Percentiles rank a stretch among this genome's conserved stretches.
phyloP scores from a whole-genome alignment of 1,140 invertebrate species.

The Coenobita brevimanus region DNA sequence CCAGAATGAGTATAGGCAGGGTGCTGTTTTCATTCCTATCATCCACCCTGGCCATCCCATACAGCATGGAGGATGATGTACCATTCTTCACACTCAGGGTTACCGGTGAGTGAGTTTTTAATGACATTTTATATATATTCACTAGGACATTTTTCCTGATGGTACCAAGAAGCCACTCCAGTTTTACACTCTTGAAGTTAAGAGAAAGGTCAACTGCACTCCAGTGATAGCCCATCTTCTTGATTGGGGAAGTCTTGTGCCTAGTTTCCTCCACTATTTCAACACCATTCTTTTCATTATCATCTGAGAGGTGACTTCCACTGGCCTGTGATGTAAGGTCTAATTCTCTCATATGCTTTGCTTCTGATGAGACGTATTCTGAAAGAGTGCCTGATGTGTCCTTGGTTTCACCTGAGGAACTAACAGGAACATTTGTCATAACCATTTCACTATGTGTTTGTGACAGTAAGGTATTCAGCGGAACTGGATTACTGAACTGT shows the following conservation, averaged over 20 bases:
- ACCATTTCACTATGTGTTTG: constrained; percentile 35
- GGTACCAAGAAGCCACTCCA: constrained; percentile 56
- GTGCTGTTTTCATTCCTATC: not conserved
- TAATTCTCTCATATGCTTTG: not conserved
- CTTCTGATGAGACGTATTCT: not conserved
- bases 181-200: constrained; percentile 56
- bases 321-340: not conserved
- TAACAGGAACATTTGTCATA: not conserved
- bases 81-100: constrained; percentile 59
- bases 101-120: constrained; percentile 47
- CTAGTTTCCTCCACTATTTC: constrained; percentile 10
- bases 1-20: constrained; percentile 46
- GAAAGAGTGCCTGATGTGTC: not conserved
- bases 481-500: not conserved
- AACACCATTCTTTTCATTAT: not conserved
- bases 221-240: constrained; percentile 52
- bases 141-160: constrained; percentile 59
- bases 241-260: constrained; percentile 15
- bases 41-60: constrained; percentile 32
- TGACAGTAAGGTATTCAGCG: constrained; percentile 27
- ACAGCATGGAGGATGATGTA: constrained; percentile 46
- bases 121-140: constrained; percentile 49
- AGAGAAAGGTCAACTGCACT: constrained; percentile 57
- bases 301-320: not conserved
- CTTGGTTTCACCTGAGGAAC: not conserved